phyloP scores from a whole-genome alignment of 1,140 invertebrate species.

The Sesamia nonagrioides region DNA sequence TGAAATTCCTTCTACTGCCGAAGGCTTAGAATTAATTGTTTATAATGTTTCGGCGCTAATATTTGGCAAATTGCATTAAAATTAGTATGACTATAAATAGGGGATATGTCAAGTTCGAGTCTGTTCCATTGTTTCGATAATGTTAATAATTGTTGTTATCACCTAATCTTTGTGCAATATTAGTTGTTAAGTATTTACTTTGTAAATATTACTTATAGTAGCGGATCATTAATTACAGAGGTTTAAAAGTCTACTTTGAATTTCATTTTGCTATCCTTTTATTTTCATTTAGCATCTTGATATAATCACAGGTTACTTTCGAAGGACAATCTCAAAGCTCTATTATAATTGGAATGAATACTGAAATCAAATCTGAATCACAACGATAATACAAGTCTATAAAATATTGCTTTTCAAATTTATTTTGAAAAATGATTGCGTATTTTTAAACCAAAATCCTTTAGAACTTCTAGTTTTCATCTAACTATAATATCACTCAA shows the following conservation, averaged over 20 bases:
- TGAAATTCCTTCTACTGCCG: constrained; percentile 18
- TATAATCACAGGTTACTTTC: no score
- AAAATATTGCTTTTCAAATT: no score
- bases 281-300: no score
- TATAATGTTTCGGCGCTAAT: not conserved
- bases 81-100: constrained; percentile 37
- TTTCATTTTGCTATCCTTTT: constrained; percentile 5
- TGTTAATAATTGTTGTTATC: constrained; percentile 79
- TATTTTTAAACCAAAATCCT: no score
- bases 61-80: constrained; percentile 15
- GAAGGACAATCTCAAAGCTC: no score
- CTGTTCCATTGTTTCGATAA: constrained; percentile 43
- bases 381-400: no score
- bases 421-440: no score
- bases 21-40: constrained; percentile 5
- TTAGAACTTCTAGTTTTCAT: no score
- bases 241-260: constrained; percentile 52
- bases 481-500: not conserved
- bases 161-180: constrained; percentile 81
- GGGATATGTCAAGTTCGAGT: constrained; percentile 25
- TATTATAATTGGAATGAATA: no score
- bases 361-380: no score
- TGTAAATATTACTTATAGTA: constrained; percentile 78
- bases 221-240: constrained; percentile 58
- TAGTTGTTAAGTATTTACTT: constrained; percentile 83